Evolutionary conservation across 1,140 invertebrate genomes (phyloP).

Genomic region (Megalonaias nervosa): DNA sequence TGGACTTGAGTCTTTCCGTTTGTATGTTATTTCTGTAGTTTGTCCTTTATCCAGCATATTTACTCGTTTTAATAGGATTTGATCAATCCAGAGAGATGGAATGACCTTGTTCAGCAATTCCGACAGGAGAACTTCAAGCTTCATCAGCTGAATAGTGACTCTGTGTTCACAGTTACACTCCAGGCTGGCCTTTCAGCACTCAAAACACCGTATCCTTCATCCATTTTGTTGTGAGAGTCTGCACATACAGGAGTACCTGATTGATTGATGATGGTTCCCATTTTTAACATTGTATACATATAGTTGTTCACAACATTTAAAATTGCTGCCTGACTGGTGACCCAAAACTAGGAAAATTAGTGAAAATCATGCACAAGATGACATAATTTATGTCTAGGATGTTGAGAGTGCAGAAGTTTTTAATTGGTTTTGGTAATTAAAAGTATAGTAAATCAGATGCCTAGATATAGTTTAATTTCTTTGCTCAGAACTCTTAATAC

Average conservation of each 20-base stretch:
- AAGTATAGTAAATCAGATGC: too few relatives aligned
- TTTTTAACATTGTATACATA: not conserved
- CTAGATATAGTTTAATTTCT: too few relatives aligned
- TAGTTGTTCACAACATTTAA: not conserved
- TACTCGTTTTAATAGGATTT: slow-evolving; percentile 73
- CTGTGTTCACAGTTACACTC: slow-evolving; percentile 91
- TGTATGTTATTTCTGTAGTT: not conserved
- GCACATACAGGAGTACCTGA: not conserved
- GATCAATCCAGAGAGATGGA: slow-evolving; percentile 82
- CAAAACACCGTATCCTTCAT: slow-evolving; percentile 86
- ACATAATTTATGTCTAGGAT: too few relatives aligned
- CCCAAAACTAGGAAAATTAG: not conserved
- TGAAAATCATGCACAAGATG: not conserved
- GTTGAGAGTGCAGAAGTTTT: too few relatives aligned
- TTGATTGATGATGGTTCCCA: not conserved
- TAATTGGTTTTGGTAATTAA: too few relatives aligned
- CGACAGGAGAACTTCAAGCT: slow-evolving; percentile 94
- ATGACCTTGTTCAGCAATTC: slow-evolving; percentile 90
- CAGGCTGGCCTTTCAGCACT: slow-evolving; percentile 95
- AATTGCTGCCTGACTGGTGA: not conserved
- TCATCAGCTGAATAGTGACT: slow-evolving; percentile 92
- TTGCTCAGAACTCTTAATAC: not conserved
- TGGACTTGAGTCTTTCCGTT: not conserved
- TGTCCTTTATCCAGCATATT: not conserved
- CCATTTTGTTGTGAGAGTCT: not conserved